These are phyloP conservation scores for Petrolisthes manimaculis DNA, from an alignment of 2,888 invertebrate genomes.

Conservation along the genomic window DNA sequence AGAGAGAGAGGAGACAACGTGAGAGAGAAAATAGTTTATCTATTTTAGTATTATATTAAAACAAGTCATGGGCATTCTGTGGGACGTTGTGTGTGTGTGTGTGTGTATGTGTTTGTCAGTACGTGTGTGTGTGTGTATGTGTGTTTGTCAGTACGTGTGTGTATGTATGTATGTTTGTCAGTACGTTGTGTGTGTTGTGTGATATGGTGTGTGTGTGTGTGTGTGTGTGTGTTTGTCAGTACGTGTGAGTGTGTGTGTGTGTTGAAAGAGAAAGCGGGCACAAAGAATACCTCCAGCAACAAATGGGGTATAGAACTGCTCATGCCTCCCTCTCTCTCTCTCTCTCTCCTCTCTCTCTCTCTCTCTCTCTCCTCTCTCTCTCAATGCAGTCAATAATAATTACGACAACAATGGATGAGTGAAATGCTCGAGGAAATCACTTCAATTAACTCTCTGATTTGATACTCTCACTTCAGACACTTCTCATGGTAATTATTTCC, in stretches of 20 bases:
- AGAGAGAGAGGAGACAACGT: not conserved
- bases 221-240: no score
- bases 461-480: no score
- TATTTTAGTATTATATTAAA: not conserved
- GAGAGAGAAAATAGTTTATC: not conserved
- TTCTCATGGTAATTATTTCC: not conserved
- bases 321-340: not conserved
- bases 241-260: no score
- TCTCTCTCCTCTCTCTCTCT: conserved; percentile 22
- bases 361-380: not conserved
- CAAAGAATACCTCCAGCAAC: not conserved
- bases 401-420: not conserved
- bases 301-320: not conserved
- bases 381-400: not conserved
- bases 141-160: no score
- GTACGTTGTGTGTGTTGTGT: not conserved
- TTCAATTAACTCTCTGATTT: no score
- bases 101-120: not conserved
- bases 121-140: no score
- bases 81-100: not conserved
- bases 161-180: no score
- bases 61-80: not conserved
- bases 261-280: not conserved
- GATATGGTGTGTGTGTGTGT: no score
- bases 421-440: no score